Base-by-base conservation (phyloP, 2,888 invertebrate genomes). In the Nowickia ferox region DNA sequence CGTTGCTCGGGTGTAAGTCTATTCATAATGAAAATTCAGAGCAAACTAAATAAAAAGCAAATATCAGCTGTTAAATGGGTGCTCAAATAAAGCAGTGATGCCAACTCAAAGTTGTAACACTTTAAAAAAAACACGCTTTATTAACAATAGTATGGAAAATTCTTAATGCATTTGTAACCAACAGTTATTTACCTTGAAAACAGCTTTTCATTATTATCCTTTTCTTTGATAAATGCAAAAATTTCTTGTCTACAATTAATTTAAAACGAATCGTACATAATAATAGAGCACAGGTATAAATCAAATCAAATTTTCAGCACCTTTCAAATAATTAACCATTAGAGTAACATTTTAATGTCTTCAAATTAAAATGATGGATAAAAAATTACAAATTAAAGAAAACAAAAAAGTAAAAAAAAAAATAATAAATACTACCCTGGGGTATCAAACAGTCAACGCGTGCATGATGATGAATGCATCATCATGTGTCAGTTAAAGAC, bases 301-400 rank as follows among this genome's bases (percentile, higher is more conserved):
- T 81, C 72, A 77, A 80, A 81, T 63, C n/a, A 72, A 82, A 76
- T 76, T 76, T 86, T 86, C 85, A 86, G 66, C 85, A 86, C 85
- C 85, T 86, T 83, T 86, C 82, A 86, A 72, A 76, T 55, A 79
- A 79, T 79, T 61, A 76, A 42, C 75, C 46, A 59, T 66, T 76
- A 75, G 44, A 82, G 53, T 51, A 82, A 75, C 65, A 82, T 22
- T 79, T 82, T 76, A 63, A 69, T 63, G 69, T 55, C 40, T 71
- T 61, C 8, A 61, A 38, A 46, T 75, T 40, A 61, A 75, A 55
- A 30, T 22, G 15, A 17, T 65, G 38, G 55, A 61, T 48, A 75
- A 51, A 80, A 51, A 61, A 19, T 19, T 53, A 72, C 30, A 61
- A 72, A 78, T 84, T 53, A 66, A 72, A 57, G 42, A 55, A 79